Evolutionary conservation across 2,888 invertebrate genomes (phyloP).

Genomic region (Athetis lepigone): DNA sequence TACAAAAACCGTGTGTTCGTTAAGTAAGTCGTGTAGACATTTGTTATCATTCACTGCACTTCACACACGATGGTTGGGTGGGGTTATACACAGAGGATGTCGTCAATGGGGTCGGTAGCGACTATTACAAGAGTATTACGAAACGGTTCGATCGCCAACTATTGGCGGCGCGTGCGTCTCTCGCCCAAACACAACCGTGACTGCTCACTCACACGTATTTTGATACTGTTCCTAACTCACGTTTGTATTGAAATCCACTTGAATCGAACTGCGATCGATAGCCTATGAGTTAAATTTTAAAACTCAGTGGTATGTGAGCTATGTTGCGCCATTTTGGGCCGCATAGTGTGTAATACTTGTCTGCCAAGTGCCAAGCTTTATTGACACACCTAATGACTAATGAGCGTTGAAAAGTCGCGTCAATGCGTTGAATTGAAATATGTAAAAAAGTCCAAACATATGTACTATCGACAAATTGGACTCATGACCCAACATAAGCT

Average conservation of each 20-base stretch:
- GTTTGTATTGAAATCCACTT: constrained; percentile 53
- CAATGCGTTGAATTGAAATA: neutral
- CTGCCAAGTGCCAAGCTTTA: constrained; percentile 45
- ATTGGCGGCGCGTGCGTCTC: constrained; percentile 71
- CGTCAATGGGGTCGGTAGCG: constrained; percentile 69
- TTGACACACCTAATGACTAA: constrained; percentile 44
- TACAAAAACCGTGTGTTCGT: constrained; percentile 35
- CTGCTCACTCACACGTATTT: constrained; percentile 62
- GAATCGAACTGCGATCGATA: constrained; percentile 33
- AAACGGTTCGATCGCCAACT: constrained; percentile 73
- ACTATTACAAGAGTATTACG: constrained; percentile 73
- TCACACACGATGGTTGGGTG: constrained; percentile 66
- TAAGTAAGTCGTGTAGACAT: constrained; percentile 25
- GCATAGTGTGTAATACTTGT: constrained; percentile 45
- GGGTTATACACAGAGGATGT: constrained; percentile 72
- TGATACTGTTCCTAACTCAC: constrained; percentile 49
- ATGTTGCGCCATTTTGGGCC: constrained; percentile 52
- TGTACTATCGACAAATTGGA: too few species aligned
- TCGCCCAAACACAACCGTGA: constrained; percentile 67
- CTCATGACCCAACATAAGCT: too few species aligned
- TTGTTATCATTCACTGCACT: constrained; percentile 63
- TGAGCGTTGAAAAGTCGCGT: constrained; percentile 18
- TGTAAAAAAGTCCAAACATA: too few species aligned
- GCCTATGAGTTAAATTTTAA: constrained; percentile 22
- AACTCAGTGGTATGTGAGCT: constrained; percentile 31